Evolutionary conservation across 2,113 vertebrate genomes (phyloP).

Genomic region (Nothoprocta pentlandii): DNA sequence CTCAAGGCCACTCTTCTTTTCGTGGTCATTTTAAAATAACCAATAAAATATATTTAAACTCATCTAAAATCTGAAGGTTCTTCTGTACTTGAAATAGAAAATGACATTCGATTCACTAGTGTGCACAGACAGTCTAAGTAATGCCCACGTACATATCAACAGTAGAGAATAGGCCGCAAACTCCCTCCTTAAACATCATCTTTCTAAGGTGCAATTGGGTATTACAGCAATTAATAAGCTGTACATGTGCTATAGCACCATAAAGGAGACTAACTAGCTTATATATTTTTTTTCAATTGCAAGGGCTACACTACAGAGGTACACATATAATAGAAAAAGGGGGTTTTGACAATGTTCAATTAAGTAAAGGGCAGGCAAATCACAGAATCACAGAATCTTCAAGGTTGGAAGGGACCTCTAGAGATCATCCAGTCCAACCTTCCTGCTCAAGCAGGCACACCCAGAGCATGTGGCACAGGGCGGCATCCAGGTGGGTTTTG

Average conservation of each 20-base stretch:
- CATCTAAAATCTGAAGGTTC: not conserved
- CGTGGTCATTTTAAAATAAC: not conserved
- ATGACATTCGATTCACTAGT: not conserved
- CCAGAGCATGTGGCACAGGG: too few relatives aligned
- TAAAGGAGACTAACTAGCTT: not conserved
- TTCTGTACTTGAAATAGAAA: not conserved
- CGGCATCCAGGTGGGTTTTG: too few relatives aligned
- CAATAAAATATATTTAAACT: not conserved
- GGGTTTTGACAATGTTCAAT: not conserved
- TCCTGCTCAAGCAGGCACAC: too few relatives aligned
- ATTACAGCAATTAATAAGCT: not conserved
- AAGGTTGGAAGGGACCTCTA: too few relatives aligned
- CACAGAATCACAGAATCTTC: too few relatives aligned
- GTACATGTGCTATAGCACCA: not conserved
- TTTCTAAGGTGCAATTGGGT: not conserved
- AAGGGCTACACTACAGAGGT: not conserved
- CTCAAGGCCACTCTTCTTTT: rapidly evolving
- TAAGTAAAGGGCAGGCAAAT: not conserved
- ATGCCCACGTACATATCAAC: not conserved
- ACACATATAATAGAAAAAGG: not conserved
- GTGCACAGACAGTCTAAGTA: not conserved
- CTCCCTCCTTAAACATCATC: not conserved
- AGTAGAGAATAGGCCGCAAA: not conserved
- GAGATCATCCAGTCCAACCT: too few relatives aligned
- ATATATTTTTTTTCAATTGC: not conserved